Evolutionary conservation across 2,797 vertebrate genomes (phyloP).

Genomic region (Cercopithecus hamlyni): DNA sequence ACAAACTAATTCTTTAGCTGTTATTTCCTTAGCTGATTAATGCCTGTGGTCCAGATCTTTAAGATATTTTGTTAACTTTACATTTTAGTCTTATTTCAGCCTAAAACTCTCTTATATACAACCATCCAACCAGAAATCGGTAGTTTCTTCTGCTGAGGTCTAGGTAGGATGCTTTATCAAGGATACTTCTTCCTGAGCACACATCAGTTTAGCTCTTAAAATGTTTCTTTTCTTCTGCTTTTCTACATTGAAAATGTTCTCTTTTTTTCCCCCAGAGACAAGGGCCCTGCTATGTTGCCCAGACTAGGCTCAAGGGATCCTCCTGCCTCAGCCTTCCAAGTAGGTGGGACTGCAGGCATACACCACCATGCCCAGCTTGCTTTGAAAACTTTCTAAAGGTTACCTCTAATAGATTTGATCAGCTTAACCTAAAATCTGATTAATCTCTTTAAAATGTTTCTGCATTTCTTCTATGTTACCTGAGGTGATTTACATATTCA

Average conservation of each 20-base stretch:
- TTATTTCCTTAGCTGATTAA: neutral
- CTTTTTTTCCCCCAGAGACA: neutral
- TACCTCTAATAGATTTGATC: neutral
- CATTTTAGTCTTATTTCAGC: neutral
- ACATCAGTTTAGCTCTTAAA: neutral
- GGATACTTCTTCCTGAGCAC: neutral
- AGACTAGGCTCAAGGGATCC: neutral
- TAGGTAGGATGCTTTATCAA: neutral
- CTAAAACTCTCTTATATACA: neutral
- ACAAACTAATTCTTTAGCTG: neutral
- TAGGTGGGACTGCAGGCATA: neutral
- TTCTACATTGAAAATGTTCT: neutral
- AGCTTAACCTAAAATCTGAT: neutral
- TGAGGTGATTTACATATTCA: neutral
- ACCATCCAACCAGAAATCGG: neutral
- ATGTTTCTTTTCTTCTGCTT: neutral
- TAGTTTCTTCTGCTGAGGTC: neutral
- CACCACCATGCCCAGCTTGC: neutral
- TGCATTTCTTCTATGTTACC: neutral
- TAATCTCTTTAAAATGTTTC: neutral
- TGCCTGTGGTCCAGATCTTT: neutral
- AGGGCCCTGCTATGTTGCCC: neutral
- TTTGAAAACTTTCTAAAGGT: neutral
- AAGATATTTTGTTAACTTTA: neutral
- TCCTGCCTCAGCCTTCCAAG: neutral